Evolutionary conservation across 2,113 vertebrate species (phyloP).

Genomic region (Lepus europaeus): DNA sequence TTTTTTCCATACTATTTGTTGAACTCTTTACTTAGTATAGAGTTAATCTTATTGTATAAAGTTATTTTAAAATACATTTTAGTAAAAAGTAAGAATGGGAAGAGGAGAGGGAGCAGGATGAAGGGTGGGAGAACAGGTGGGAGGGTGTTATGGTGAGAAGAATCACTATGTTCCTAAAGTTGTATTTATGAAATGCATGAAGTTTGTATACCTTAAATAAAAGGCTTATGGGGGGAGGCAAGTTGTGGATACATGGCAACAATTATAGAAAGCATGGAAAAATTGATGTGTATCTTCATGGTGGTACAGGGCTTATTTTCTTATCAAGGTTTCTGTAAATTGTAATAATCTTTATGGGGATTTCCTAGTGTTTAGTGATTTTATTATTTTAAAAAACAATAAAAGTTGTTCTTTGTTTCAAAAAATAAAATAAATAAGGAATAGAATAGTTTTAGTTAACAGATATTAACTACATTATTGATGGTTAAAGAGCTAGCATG

Average conservation of each 20-base stretch:
- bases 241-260: background rate
- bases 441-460: background rate
- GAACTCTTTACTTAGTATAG: too few species aligned
- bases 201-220: too few species aligned
- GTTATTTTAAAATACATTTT: too few species aligned
- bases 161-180: too few species aligned
- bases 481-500: background rate
- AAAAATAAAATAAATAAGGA: background rate
- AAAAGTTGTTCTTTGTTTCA: background rate
- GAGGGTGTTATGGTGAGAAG: too few species aligned
- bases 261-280: conserved; percentile 31
- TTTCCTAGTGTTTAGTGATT: background rate
- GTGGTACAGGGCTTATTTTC: background rate
- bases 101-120: too few species aligned
- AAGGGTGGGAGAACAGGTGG: too few species aligned
- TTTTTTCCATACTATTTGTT: too few species aligned
- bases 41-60: too few species aligned
- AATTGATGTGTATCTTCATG: background rate
- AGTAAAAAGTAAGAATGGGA: too few species aligned
- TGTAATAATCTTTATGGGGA: background rate
- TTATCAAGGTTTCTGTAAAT: background rate
- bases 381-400: conserved; percentile 12
- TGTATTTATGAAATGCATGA: too few species aligned
- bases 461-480: background rate
- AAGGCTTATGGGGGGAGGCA: background rate